Base-by-base conservation (phyloP, 2,888 invertebrate genomes). In the Sphaeridia pumilis region DNA sequence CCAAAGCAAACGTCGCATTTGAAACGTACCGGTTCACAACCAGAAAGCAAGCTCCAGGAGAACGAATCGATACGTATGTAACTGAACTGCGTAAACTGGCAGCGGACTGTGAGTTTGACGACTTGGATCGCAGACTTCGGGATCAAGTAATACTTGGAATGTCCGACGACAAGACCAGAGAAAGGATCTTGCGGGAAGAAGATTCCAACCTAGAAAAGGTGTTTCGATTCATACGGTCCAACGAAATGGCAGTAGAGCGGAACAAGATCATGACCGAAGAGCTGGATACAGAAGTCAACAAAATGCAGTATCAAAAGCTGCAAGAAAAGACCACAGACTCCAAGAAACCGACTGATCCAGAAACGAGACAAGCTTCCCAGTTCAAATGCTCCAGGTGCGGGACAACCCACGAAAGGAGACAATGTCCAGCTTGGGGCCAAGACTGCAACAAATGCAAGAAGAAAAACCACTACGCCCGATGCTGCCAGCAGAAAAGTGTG, bases 81-180 rank as follows among this genome's bases (percentile, higher is more conserved):
- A 42, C 54, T 14, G 49, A 34, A 26, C 28, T 54, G 41, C 43
- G 38, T 20, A 46, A 3, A 12, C 17, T 45, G 17, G 49, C 54
- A 2, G 38, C 24, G 1, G 36, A 31, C n/a, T 54, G 54, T 36
- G 46, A 34, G 4, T 54, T 54, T 26, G 4, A 3, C 17, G 50
- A 54, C 36, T 45, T 26, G 36, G 46, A 35, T 10, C 7, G 31
- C 7, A 31, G 7, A 22, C 27, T 53, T 17, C 34, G 52, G 22
- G 53, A 53, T 27, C 53, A 53, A 36, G 7, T 53, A 5, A 44
- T 53, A 14, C 35, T 53, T 7, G 53, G 53, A 25, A 10, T 53
- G 4, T 26, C 21, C 7, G 53, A 53, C 27, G 14, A 36, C 7
- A 21, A n/a, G n/a, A 45, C 38, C 7, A 35, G 36, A 17, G 52